Conservation (phyloP, 64 coral and sea anemone genomes). For the Actinia equina region DNA sequence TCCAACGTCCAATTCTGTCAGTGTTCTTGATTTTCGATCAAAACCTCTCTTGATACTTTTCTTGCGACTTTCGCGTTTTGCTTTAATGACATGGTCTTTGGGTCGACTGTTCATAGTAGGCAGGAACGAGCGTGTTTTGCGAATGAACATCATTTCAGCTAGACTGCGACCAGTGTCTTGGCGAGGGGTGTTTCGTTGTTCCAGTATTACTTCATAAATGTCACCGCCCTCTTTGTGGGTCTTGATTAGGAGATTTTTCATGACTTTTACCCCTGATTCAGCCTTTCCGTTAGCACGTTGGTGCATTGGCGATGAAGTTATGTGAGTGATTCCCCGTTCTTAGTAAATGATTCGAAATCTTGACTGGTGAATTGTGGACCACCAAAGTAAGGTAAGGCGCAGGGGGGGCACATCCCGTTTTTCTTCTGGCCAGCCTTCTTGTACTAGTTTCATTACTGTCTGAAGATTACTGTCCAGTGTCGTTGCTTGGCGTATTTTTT, state of each 20-base stretch:
- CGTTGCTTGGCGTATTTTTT: slow-evolving; percentile 6
- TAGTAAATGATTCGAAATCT: slow-evolving; percentile 8
- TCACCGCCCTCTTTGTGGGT: background rate
- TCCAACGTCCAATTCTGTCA: background rate
- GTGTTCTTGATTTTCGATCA: background rate
- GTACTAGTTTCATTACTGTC: background rate
- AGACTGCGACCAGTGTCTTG: background rate
- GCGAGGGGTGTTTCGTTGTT: background rate
- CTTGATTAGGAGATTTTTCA: background rate
- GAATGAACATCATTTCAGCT: background rate
- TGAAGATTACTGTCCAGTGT: slow-evolving; percentile 20
- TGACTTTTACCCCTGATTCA: slow-evolving; percentile 7
- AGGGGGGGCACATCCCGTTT: slow-evolving; percentile 9
- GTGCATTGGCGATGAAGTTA: background rate
- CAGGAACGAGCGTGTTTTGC: slow-evolving; percentile 12
- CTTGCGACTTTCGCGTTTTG: slow-evolving; percentile 4
- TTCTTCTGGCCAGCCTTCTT: slow-evolving; percentile 15
- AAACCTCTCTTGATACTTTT: background rate
- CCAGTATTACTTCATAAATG: background rate
- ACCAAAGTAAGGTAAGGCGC: slow-evolving; percentile 31
- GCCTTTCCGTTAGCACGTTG: slow-evolving; percentile 14
- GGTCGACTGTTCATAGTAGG: background rate
- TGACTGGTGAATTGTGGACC: slow-evolving; percentile 7
- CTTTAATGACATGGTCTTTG: background rate
- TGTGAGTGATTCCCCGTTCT: background rate